Evolutionary conservation across 1,140 invertebrate species (phyloP).

Genomic region (Dendroctonus valens): DNA sequence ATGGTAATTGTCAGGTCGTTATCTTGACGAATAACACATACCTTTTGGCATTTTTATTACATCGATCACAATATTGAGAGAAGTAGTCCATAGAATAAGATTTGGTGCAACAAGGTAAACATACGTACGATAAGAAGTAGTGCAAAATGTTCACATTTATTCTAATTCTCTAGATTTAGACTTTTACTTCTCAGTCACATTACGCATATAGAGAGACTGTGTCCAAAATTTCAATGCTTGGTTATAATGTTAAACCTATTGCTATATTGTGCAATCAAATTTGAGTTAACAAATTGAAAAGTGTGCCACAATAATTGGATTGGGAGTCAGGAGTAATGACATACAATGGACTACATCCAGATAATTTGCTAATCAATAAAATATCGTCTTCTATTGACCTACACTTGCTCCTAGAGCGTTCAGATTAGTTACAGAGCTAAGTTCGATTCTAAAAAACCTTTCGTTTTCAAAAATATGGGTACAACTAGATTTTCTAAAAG

Average conservation of each 20-base stretch:
- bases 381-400: constrained; percentile 21
- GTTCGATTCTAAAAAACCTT: constrained; percentile 27
- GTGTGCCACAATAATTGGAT: constrained; percentile 47
- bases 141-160: constrained; percentile 4
- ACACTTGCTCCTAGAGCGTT: constrained; percentile 14
- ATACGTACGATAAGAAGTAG: constrained; percentile 37
- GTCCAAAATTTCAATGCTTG: neutral
- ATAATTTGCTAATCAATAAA: constrained; percentile 6
- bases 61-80: constrained; percentile 43
- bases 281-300: constrained; percentile 4
- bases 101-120: neutral
- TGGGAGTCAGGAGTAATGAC: constrained; percentile 35
- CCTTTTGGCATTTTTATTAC: constrained; percentile 41
- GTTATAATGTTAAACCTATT: neutral
- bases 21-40: constrained; percentile 40
- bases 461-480: constrained; percentile 17
- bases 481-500: constrained; percentile 1
- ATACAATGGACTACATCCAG: neutral
- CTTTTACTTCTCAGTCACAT: neutral
- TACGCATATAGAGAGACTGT: neutral
- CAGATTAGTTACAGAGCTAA: constrained; percentile 6
- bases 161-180: neutral
- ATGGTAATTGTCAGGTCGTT: constrained; percentile 50
- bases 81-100: constrained; percentile 5
- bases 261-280: constrained; percentile 6